Evolutionary conservation across 2,113 vertebrate species (phyloP).

Genomic region (Anhinga rufa): DNA sequence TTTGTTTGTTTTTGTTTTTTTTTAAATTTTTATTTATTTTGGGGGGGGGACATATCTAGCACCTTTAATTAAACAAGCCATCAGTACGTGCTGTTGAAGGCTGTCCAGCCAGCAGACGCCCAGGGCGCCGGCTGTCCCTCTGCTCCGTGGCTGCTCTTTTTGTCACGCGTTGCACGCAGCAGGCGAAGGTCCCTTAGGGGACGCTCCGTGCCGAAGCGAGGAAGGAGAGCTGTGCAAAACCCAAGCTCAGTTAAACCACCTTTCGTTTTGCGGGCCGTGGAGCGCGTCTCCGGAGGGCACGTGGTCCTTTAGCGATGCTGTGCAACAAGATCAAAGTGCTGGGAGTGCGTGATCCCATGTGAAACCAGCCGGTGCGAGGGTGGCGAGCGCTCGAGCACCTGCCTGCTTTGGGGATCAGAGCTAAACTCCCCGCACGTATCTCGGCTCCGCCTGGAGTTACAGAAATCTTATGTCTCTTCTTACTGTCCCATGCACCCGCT

Average conservation of each 20-base stretch:
- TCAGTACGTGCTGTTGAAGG: neutral
- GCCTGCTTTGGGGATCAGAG: neutral
- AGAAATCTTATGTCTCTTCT: too few species aligned
- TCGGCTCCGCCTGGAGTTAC: neutral
- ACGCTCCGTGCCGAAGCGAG: neutral
- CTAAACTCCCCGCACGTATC: neutral
- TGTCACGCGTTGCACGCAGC: neutral
- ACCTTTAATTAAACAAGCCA: neutral
- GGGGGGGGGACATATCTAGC: too few species aligned
- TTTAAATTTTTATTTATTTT: too few species aligned
- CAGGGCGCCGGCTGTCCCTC: neutral
- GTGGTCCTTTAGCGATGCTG: fast-evolving
- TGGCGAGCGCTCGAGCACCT: neutral
- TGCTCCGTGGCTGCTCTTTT: neutral
- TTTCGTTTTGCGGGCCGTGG: neutral
- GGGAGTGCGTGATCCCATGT: neutral
- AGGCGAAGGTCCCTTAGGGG: neutral
- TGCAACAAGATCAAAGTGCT: neutral
- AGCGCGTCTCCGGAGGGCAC: fast-evolving
- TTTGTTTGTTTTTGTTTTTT: neutral
- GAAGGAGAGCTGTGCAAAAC: neutral
- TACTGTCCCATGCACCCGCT: neutral
- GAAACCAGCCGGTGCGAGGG: neutral
- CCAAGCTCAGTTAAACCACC: neutral
- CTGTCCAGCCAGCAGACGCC: neutral